phyloP scores from a whole-genome alignment of 2,113 vertebrate genomes.

The Heterochromis multidens region DNA sequence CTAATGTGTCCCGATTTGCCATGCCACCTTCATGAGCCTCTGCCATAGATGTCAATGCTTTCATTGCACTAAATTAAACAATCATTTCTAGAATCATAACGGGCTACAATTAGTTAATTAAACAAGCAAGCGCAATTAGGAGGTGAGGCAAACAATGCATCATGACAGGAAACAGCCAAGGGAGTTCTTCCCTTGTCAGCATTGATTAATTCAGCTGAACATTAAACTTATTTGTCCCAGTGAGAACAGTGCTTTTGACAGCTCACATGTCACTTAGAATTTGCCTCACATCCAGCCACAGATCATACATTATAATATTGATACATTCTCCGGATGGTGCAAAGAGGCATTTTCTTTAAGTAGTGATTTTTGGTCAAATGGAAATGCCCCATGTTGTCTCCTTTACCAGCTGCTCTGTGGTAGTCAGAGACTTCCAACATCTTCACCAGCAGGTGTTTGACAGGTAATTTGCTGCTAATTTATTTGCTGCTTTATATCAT shows the following conservation, averaged over 20 bases:
- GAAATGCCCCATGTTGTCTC: slow-evolving; percentile 15
- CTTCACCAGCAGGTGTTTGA: slow-evolving; percentile 62
- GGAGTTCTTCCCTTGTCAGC: slow-evolving; percentile 62
- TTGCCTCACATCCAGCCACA: slow-evolving; percentile 29
- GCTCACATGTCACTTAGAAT: slow-evolving; percentile 52
- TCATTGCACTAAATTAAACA: slow-evolving; percentile 62
- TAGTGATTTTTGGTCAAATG: slow-evolving; percentile 42
- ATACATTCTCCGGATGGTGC: slow-evolving; percentile 1
- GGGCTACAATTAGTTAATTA: slow-evolving; percentile 70
- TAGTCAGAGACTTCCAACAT: slow-evolving; percentile 6
- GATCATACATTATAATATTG: slow-evolving; percentile 49
- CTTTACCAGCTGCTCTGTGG: slow-evolving; percentile 36
- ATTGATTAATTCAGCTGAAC: slow-evolving; percentile 58
- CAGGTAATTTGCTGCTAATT: slow-evolving; percentile 68
- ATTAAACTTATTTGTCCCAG: slow-evolving; percentile 57
- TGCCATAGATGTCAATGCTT: slow-evolving; percentile 11
- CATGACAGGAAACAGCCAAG: slow-evolving; percentile 51
- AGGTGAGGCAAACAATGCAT: slow-evolving; percentile 57
- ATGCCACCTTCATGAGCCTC: slow-evolving; percentile 25
- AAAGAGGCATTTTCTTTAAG: slow-evolving; percentile 20
- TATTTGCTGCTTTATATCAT: slow-evolving; percentile 55
- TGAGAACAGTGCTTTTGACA: slow-evolving; percentile 37
- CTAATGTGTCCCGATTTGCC: slow-evolving; percentile 13
- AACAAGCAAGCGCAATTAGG: slow-evolving; percentile 64
- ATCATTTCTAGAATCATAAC: slow-evolving; percentile 59